These are phyloP conservation scores for Manis crassicaudata DNA, from an alignment of 2,797 vertebrate genomes.

Conservation along the genomic window DNA sequence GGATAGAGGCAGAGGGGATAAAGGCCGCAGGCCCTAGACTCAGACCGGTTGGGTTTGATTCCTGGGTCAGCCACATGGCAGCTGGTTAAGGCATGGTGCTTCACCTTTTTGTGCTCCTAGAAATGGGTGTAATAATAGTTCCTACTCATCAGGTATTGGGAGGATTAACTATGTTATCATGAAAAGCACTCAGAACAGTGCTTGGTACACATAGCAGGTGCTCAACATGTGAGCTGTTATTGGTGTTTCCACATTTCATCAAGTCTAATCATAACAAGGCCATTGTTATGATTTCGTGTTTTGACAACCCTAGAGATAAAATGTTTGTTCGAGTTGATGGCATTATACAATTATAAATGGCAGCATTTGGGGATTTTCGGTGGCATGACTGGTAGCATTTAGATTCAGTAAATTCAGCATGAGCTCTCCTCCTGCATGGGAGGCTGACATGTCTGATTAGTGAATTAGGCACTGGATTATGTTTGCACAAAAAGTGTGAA, in stretches of 20 bases:
- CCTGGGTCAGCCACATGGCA: neutral
- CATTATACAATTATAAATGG: neutral
- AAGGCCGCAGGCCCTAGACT: neutral
- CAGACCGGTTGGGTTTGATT: neutral
- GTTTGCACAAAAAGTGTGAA: neutral
- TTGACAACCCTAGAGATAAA: neutral
- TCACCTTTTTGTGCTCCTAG: neutral
- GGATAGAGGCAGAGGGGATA: neutral
- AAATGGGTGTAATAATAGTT: neutral
- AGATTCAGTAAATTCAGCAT: neutral
- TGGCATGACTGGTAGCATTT: neutral
- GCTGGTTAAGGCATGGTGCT: neutral
- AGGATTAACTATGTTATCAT: neutral
- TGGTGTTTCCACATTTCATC: neutral
- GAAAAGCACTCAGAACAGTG: neutral
- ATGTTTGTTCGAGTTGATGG: neutral
- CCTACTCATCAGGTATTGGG: neutral
- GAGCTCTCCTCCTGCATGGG: neutral
- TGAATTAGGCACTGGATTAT: neutral
- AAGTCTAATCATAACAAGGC: too few relatives aligned
- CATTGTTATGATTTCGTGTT: neutral
- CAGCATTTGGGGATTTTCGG: neutral
- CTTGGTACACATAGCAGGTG: neutral
- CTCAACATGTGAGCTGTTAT: neutral
- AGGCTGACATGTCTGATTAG: neutral